Conservation (phyloP, 1,140 invertebrate species). For the Pogonomyrmex barbatus region DNA sequence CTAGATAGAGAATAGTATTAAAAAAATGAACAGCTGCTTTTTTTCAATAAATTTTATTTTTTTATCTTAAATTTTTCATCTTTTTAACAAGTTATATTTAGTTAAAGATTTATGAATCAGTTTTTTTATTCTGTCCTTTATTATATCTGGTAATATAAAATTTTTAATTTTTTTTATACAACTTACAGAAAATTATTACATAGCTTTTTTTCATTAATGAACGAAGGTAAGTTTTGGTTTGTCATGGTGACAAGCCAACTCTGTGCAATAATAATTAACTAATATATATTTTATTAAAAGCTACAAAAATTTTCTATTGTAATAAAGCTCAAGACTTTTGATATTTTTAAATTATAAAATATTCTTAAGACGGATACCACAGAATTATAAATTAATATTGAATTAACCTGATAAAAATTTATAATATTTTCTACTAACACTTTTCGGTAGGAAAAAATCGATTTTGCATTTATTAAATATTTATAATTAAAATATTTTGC, state of each 20-base stretch:
- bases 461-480: slow-evolving; percentile 12
- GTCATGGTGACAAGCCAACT: background rate
- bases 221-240: slow-evolving; percentile 47
- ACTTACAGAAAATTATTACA: background rate
- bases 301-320: background rate
- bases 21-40: slow-evolving; percentile 3
- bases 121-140: background rate
- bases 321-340: background rate
- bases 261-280: background rate
- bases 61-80: background rate
- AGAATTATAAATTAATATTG: slow-evolving; percentile 26
- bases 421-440: background rate
- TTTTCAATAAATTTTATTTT: slow-evolving; percentile 5
- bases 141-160: slow-evolving; percentile 4
- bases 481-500: slow-evolving; percentile 8
- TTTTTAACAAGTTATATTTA: slow-evolving; percentile 7
- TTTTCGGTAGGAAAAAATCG: background rate
- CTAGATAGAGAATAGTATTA: background rate
- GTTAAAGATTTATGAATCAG: background rate
- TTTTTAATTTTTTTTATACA: background rate
- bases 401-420: background rate
- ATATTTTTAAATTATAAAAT: slow-evolving; percentile 1
- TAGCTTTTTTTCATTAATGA: slow-evolving; percentile 26
- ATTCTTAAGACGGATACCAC: background rate
- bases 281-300: background rate